phyloP scores from a whole-genome alignment of 2,113 vertebrate genomes.

The Jacana jacana region DNA sequence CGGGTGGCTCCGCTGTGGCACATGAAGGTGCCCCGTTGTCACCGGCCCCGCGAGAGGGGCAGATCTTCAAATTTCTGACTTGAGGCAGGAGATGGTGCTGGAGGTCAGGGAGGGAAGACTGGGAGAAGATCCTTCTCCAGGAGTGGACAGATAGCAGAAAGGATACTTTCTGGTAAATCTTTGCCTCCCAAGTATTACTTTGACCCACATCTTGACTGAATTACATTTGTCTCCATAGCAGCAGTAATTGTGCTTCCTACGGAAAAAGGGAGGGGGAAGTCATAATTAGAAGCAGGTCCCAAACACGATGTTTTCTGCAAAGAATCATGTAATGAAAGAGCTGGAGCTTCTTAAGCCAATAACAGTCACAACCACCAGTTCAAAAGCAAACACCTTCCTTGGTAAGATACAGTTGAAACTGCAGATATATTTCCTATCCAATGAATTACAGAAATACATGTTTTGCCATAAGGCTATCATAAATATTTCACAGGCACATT shows the following conservation, averaged over 20 bases:
- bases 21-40: background rate
- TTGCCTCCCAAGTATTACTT: background rate
- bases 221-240: conserved; percentile 59
- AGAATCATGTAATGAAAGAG: background rate
- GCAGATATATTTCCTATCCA: background rate
- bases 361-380: background rate
- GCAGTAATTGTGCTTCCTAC: conserved; percentile 35
- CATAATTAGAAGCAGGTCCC: conserved; percentile 40
- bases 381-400: background rate
- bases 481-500: background rate
- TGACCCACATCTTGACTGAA: conserved; percentile 55
- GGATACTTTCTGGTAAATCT: background rate
- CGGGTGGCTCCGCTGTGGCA: background rate
- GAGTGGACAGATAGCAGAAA: background rate
- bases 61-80: background rate
- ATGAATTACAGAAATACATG: background rate
- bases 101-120: background rate
- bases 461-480: background rate
- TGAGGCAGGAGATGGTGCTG: background rate
- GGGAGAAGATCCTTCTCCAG: background rate
- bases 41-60: background rate
- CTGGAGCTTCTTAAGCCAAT: background rate
- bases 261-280: conserved; percentile 28
- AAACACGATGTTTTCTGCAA: background rate
- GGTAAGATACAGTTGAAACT: background rate